Percentiles rank a stretch among this genome's conserved stretches.
These are phyloP conservation scores for Drosophila murphyi DNA, from an alignment of 1,140 invertebrate genomes.

Conservation along the genomic window DNA sequence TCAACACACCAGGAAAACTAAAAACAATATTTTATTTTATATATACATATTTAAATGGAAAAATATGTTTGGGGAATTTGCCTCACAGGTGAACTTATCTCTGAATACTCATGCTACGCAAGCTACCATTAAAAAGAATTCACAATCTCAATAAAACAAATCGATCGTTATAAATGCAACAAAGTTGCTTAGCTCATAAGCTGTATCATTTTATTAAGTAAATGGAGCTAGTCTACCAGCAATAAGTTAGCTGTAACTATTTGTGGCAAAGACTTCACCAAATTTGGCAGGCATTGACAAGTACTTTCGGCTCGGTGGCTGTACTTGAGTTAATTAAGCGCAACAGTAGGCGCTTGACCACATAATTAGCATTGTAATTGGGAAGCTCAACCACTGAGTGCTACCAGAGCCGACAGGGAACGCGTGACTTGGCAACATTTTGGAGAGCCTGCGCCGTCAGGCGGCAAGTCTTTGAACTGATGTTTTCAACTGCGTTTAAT, in stretches of 20 bases:
- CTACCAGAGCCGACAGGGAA: conserved; percentile 66
- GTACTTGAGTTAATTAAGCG: conserved; percentile 37
- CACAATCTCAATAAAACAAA: not conserved
- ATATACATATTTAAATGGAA: no score
- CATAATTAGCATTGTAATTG: conserved; percentile 79
- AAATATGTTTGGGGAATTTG: no score
- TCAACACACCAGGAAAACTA: no score
- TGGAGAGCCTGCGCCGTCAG: conserved; percentile 35
- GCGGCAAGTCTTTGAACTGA: conserved; percentile 39
- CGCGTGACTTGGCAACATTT: conserved; percentile 73
- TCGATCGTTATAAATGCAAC: no score
- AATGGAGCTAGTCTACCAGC: no score
- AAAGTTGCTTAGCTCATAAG: no score
- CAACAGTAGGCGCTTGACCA: conserved; percentile 44
- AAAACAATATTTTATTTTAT: no score
- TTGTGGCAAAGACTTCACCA: not conserved
- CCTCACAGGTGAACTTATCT: no score
- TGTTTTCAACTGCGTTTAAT: conserved; percentile 80
- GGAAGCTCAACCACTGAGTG: conserved; percentile 28
- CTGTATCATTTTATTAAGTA: no score
- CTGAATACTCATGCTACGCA: not conserved
- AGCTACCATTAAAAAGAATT: not conserved
- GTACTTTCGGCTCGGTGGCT: not conserved
- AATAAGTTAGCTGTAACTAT: not conserved
- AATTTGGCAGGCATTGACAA: conserved; percentile 20